Conservation (phyloP, 2,888 invertebrate species). For the Oegoconia quadripuncta region DNA sequence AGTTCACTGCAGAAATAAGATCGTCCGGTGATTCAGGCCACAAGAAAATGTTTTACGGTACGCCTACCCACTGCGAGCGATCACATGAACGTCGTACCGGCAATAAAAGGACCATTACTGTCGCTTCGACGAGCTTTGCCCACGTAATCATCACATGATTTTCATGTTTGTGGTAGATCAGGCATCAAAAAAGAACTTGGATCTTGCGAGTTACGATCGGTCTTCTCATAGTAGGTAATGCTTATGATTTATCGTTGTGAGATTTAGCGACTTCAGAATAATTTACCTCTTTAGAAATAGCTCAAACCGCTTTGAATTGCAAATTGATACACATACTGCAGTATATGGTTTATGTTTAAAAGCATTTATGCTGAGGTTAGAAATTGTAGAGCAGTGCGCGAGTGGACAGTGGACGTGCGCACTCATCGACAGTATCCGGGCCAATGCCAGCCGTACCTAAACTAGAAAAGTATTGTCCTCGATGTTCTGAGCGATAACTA, state of each 20-base stretch:
- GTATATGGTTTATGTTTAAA: constrained; percentile 1
- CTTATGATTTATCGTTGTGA: background rate
- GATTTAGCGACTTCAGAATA: background rate
- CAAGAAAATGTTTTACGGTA: constrained; percentile 59
- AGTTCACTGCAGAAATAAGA: constrained; percentile 53
- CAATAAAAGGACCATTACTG: constrained; percentile 58
- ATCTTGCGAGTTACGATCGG: background rate
- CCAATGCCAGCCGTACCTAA: constrained; percentile 77
- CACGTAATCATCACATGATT: constrained; percentile 54
- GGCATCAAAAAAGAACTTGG: constrained; percentile 29
- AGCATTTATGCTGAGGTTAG: constrained; percentile 16
- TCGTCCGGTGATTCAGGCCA: constrained; percentile 33
- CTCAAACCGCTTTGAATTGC: too few species aligned
- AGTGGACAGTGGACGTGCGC: constrained; percentile 53
- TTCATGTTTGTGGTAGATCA: constrained; percentile 46
- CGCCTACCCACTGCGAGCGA: constrained; percentile 57
- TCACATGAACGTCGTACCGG: constrained; percentile 37
- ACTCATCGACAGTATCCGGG: constrained; percentile 72
- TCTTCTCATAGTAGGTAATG: background rate
- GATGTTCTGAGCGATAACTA: constrained; percentile 75
- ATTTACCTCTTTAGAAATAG: background rate
- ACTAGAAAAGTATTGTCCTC: constrained; percentile 79
- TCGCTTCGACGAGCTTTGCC: constrained; percentile 40
- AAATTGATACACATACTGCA: too few species aligned
- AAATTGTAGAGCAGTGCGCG: background rate